These are phyloP conservation scores for Megathymus violae DNA, from an alignment of 1,140 invertebrate species.

Conservation along the genomic window DNA sequence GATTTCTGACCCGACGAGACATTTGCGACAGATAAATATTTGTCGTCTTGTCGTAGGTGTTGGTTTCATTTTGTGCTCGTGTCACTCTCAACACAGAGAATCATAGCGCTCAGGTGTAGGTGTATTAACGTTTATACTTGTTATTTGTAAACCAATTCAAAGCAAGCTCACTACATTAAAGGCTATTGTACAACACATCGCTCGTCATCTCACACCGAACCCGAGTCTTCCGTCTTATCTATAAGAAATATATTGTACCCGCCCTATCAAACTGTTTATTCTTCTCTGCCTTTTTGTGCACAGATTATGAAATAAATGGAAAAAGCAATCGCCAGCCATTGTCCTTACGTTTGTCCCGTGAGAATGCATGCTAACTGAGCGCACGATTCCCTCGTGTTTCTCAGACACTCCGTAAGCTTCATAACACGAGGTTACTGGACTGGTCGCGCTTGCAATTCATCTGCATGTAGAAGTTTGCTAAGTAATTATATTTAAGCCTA, in stretches of 20 bases:
- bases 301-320: conserved; percentile 30
- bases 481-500: neutral
- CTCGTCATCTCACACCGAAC: conserved; percentile 34
- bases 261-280: conserved; percentile 30
- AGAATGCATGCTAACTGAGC: conserved; percentile 30
- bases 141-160: conserved; percentile 20
- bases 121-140: too few relatives aligned
- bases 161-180: conserved; percentile 31
- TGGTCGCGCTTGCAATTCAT: neutral
- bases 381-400: conserved; percentile 15
- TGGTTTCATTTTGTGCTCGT: too few relatives aligned
- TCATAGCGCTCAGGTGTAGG: too few relatives aligned
- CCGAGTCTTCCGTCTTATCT: conserved; percentile 26
- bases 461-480: neutral
- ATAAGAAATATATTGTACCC: conserved; percentile 32
- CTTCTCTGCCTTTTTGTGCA: conserved; percentile 26
- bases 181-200: conserved; percentile 41
- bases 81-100: too few relatives aligned
- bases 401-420: neutral
- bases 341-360: conserved; percentile 30
- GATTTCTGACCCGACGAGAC: too few relatives aligned
- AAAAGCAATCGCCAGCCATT: conserved; percentile 32
- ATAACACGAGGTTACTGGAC: neutral
- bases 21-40: too few relatives aligned
- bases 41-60: too few relatives aligned